Base-by-base conservation (phyloP, 2,797 vertebrate species). In the Podargus strigoides region DNA sequence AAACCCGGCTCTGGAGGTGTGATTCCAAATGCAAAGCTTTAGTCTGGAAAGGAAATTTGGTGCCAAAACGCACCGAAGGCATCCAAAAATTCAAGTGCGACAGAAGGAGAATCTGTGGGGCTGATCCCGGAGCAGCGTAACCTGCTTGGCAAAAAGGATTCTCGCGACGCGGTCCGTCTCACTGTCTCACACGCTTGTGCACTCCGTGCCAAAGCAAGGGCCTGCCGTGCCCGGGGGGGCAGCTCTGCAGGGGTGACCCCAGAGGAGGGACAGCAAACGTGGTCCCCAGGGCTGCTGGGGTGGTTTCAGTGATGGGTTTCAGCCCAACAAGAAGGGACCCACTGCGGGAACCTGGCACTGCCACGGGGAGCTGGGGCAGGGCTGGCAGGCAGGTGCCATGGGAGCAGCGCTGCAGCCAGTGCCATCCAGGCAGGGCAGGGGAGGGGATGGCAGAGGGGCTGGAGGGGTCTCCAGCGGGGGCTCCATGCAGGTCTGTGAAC, bases 21-120 rank as follows among this genome's bases (percentile, higher is more conserved):
- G 73, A 47, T 97, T 94, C 96, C 93, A 96, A 85, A 79, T 62
- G 91, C 55, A 78, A 52, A 94, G 93, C 62, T 87, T 81, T 67
- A 75, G 89, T 95, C 83, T 81, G 92, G 89, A 63, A 83, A 89
- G 96, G 95, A 85, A 89, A 64, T 69, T 20, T 18, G 78, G 86
- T 96, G 94, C 96, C 93, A 95, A 95, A 95, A 70, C 3, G 75
- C 85, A 56, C n/a, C n/a, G n/a, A 62, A 94, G 78, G 87, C 85
- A 82, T 95, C 97, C 93, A 95, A 94, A 91, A 94, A 78, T 87
- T 80, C 39, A 14, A 77, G 79, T 58, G 39, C 28, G 66, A 97
- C 96, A 97, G 97, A 94, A 97, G 94, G 94, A 42, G 2, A 46
- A 72, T 49, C 67, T 52, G 84, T 73, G 64, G 89, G 92, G 58